Evolutionary conservation across 2,888 invertebrate genomes (phyloP), one percentile per base, ranked within the genome.

Genomic region (Gerris lacustris): DNA sequence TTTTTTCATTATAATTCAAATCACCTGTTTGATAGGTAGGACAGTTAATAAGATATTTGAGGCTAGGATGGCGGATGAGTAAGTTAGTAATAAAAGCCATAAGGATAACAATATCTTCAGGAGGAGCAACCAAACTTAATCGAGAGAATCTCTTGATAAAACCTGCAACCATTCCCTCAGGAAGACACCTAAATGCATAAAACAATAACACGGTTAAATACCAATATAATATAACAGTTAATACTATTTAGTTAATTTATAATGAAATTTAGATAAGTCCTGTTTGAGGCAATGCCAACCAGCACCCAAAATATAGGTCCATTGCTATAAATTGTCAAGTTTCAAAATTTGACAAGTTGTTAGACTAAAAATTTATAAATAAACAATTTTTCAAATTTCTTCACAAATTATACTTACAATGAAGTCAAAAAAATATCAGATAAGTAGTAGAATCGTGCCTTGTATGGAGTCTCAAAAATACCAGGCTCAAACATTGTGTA

Each of bases 401-500:
- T 31, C 31, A 31, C 31, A 31, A 31, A 31, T 2, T 69, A 67
- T 75, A 84, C 89, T 87, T 80, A 91, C 87, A 94, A 92, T 67
- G 97, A 98, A 72, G 91, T 90, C 44, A 98, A 84, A 81, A 98
- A 97, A 73, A 94, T 84, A 79, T 97, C 93, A 0, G 93, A 86
- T 72, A 97, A 84, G 77, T 92, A 91, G 81, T 96, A 89, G 71
- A 98, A 87, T 66, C 95, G 85, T 0, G 91, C 87, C 80, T 93
- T 92, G 82, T 92, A 94, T 77, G 93, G 91, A 11, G 92, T 93
- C 77, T 91, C 90, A 80, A 97, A 93, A 77, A 97, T 89, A 77
- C 91, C 90, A 0, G 94, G 92, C 78, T 92, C 90, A 78, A 96
- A 91, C 88, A 98, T 89, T 31, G 90, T 90, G 82, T 98, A 98